These are phyloP conservation scores for Muricea muricata DNA, from an alignment of 92 coral and sea anemone genomes.

Conservation along the genomic window DNA sequence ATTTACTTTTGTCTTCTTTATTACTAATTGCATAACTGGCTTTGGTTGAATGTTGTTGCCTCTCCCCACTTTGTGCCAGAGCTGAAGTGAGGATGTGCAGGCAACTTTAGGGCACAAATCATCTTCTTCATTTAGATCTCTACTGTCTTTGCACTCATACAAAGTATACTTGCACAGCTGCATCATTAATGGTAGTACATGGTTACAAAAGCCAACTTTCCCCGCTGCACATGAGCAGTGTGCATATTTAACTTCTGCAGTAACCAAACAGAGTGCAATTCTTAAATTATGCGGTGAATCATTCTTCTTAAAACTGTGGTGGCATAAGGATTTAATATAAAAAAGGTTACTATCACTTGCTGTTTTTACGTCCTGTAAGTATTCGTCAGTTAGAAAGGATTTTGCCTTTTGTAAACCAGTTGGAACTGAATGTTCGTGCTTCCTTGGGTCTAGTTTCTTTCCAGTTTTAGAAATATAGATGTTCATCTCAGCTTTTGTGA, in stretches of 20 bases:
- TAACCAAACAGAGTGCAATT: constrained; percentile 59
- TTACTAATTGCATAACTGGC: constrained; percentile 59
- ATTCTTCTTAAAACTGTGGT: constrained; percentile 65
- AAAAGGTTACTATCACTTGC: constrained; percentile 50
- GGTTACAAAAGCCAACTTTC: constrained; percentile 68
- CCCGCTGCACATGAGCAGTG: constrained; percentile 67
- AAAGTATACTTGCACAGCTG: constrained; percentile 57
- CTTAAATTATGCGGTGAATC: constrained; percentile 66
- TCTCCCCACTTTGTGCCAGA: constrained; percentile 58
- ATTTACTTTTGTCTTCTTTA: constrained; percentile 58
- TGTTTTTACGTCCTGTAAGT: constrained; percentile 64
- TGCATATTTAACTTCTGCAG: constrained; percentile 63
- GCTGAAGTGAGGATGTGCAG: constrained; percentile 67
- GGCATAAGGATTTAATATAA: constrained; percentile 57
- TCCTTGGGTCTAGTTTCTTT: constrained; percentile 33
- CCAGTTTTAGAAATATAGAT: background rate
- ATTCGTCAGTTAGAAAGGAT: constrained; percentile 61
- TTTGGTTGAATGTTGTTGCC: constrained; percentile 56
- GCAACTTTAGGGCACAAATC: constrained; percentile 46
- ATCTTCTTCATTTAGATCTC: constrained; percentile 33
- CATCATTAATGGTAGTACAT: constrained; percentile 63
- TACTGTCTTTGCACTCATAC: background rate
- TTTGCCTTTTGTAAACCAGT: constrained; percentile 66
- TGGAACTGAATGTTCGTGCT: no score
- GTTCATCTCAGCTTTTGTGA: constrained; percentile 8